Base-by-base conservation (phyloP, 2,888 invertebrate species). In the Pterostichus madidus region DNA sequence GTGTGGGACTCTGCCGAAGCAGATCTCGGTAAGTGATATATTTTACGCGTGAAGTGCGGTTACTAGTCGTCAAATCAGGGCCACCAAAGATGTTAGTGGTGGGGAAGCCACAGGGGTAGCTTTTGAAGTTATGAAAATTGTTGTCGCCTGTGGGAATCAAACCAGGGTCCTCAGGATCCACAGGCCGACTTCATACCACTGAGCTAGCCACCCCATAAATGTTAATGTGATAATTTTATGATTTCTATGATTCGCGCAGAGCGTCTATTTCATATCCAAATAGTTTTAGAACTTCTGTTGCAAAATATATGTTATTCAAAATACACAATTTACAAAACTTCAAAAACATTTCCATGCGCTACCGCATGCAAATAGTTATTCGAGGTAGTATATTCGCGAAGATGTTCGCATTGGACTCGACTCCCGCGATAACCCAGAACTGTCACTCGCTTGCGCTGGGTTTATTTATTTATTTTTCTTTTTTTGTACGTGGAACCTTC, bases 391-490 rank as follows among this genome's bases (percentile, higher is more conserved):
- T 64, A n/a, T 44, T 52, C 52, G 52, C 13, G 39, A 52, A 13
- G 52, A 13, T 52, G 10, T 52, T 71, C 68, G 39, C 44, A 71
- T 44, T 44, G 17, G 24, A 24, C 24, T 24, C 24, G 1, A 24
- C 68, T 44, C 44, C 17, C 44, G 44, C 68, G 39, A 44, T 71
- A 71, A 71, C 68, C 68, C 13, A 13, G 39, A 71, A 71, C 68
- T 71, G 68, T 71, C 68, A 71, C 17, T 44, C 68, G 44, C 68
- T 39, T 6, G 68, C 44, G 44, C 44, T 39, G 17, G 17, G 13
- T 71, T 71, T 71, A 71, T 71, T 71, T 71, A 71, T 68, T 24
- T 24, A 32, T 61, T 61, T 39, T 44, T 44, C 13, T 11, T 39
- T 71, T 71, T 68, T 39, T 71, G 39, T 15, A 44, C 39, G 64